Base-by-base conservation (phyloP, 2,113 vertebrate species). In the Ceratotherium simum region DNA sequence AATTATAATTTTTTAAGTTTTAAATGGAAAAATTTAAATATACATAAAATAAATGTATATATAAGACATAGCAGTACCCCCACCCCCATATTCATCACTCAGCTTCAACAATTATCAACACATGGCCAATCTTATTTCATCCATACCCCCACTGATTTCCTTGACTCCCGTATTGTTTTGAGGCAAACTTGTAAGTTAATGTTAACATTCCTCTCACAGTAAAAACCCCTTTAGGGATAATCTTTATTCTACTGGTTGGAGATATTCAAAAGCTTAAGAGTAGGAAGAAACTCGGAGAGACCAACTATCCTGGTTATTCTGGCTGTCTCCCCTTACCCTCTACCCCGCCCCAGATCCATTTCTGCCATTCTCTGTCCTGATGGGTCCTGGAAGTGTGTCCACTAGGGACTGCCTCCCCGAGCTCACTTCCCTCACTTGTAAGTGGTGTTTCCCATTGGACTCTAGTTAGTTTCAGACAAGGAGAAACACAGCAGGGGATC, bases 101-200 rank as follows among this genome's bases (percentile, higher is more conserved):
- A 33, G 27, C 18, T 87, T 85, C 64, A 79, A 67, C 2, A 92
- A 2, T 87, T 69, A 46, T 25, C 23, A 33, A 18, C 27, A 8
- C 13, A 31, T 70, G 65, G 46, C 8, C 75, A 79, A 33, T 67
- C 56, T 95, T 65, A 65, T 27, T 81, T 81, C 29, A 70, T 64
- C 33, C 60, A 1, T 69, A 31, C 73, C 17, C 18, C 10, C 51
- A 75, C 7, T 3, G 14, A 51, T 80, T 90, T 95, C 18, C 36
- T 62, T 76, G 21, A 42, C 20, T 93, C 14, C 58, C n/a, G 39
- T 51, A n/a, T 27, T 21, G 13, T 89, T 94, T 65, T 60, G 72
- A 92, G 93, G 48, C 36, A 91, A 67, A 76, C 33, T 10, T 33
- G 0, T 65, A 95, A 90, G 25, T n/a, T 73, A 88, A 92, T 60